Percentiles rank a stretch among this genome's conserved stretches.
phyloP scores from a whole-genome alignment of 2,797 vertebrate genomes.

The Trachops cirrhosus region DNA sequence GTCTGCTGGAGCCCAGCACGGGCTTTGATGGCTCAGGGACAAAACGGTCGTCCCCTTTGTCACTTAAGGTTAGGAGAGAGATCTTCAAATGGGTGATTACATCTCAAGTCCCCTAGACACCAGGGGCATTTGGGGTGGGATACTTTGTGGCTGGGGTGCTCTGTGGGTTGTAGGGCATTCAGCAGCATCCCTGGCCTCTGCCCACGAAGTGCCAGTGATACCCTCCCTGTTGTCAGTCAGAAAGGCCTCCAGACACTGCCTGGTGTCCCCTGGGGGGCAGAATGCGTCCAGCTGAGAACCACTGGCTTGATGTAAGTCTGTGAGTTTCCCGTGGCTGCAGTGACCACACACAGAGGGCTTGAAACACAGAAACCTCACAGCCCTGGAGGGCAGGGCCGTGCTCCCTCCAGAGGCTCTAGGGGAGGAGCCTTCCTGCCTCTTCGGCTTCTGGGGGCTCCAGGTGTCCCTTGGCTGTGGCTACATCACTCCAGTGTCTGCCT shows the following conservation, averaged over 20 bases:
- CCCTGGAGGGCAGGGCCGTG: not conserved
- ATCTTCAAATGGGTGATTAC: not conserved
- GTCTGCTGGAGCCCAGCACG: accelerated
- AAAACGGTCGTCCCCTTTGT: not conserved
- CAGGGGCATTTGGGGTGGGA: accelerated
- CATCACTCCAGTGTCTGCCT: not conserved
- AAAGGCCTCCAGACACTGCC: not conserved
- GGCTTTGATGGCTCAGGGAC: not conserved
- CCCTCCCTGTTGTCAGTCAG: not conserved
- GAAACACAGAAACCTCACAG: not conserved
- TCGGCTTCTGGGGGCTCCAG: not conserved
- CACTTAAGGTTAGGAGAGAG: not conserved
- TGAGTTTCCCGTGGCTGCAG: not conserved
- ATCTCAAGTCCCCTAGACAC: not conserved
- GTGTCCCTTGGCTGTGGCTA: not conserved
- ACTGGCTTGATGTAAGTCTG: too few species aligned
- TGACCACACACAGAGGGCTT: too few species aligned
- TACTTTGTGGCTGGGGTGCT: accelerated
- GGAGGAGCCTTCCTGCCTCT: not conserved
- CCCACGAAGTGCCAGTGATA: not conserved
- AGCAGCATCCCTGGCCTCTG: not conserved
- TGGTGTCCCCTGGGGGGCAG: not conserved
- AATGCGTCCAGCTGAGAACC: not conserved
- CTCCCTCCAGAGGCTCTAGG: not conserved
- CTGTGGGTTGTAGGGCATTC: accelerated